Evolutionary conservation across 2,888 invertebrate genomes (phyloP).

Genomic region (Heliconius aoede): DNA sequence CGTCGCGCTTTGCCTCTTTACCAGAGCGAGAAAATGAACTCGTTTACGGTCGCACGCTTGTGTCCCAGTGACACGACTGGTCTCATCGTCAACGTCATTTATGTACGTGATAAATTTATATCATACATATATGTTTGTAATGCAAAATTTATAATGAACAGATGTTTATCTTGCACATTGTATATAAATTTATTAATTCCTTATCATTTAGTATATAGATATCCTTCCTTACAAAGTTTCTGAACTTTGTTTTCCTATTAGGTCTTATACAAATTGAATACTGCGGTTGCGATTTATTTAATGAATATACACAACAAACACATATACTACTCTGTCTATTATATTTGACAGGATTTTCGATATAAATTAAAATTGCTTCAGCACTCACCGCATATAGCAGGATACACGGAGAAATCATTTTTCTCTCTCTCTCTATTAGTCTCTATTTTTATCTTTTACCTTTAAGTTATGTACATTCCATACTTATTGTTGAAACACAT

Average conservation of each 20-base stretch:
- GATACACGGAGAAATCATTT: no score
- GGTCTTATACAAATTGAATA: background rate
- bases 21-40: no score
- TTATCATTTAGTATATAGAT: constrained; percentile 11
- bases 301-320: background rate
- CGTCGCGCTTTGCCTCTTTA: no score
- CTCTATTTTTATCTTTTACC: background rate
- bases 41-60: no score
- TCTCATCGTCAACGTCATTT: background rate
- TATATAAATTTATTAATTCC: background rate
- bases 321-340: no score
- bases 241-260: constrained; percentile 14
- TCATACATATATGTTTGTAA: background rate
- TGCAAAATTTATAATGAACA: background rate
- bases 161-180: constrained; percentile 7
- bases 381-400: no score
- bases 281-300: background rate
- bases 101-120: background rate
- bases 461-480: background rate
- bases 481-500: background rate
- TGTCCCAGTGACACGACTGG: background rate
- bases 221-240: constrained; percentile 12
- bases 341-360: no score
- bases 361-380: no score
- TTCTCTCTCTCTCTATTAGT: no score